Evolutionary conservation across 2,797 vertebrate species (phyloP).

Genomic region (Harpagifer antarcticus): DNA sequence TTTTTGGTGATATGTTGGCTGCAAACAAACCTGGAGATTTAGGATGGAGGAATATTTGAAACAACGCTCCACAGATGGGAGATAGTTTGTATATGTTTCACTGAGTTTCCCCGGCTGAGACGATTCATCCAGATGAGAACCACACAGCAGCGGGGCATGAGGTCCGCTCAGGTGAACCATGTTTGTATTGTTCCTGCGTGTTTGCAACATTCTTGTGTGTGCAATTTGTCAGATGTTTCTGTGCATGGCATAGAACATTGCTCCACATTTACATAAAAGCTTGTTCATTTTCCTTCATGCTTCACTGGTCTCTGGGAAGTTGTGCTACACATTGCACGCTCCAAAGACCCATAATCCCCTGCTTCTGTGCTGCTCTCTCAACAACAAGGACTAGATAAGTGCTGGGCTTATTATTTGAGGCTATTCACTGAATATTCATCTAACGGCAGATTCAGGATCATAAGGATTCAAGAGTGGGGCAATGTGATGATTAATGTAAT

Average conservation of each 20-base stretch:
- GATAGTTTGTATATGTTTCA: slow-evolving; percentile 31
- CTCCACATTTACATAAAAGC: slow-evolving; percentile 11
- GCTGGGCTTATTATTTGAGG: slow-evolving; percentile 16
- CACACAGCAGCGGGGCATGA: slow-evolving; percentile 8
- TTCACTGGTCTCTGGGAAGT: background rate
- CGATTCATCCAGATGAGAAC: slow-evolving; percentile 39
- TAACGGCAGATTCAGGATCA: background rate
- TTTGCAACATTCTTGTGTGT: background rate
- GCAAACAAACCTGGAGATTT: background rate
- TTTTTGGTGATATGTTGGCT: too few relatives aligned
- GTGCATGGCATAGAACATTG: background rate
- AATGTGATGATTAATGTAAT: background rate
- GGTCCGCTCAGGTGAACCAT: slow-evolving; percentile 15
- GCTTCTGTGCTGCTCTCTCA: background rate
- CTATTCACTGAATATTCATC: slow-evolving; percentile 5
- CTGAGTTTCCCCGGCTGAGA: slow-evolving; percentile 22
- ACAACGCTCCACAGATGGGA: slow-evolving; percentile 3
- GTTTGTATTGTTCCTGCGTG: background rate
- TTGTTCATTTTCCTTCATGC: slow-evolving; percentile 12
- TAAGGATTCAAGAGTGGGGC: background rate
- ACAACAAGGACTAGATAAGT: slow-evolving; percentile 20
- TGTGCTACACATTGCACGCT: slow-evolving; percentile 11
- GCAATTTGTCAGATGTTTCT: background rate
- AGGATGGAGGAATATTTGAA: slow-evolving; percentile 1
- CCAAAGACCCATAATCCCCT: slow-evolving; percentile 21